These are phyloP conservation scores for Druon quercuslanigerum DNA, from an alignment of 1,140 invertebrate genomes.

Conservation along the genomic window DNA sequence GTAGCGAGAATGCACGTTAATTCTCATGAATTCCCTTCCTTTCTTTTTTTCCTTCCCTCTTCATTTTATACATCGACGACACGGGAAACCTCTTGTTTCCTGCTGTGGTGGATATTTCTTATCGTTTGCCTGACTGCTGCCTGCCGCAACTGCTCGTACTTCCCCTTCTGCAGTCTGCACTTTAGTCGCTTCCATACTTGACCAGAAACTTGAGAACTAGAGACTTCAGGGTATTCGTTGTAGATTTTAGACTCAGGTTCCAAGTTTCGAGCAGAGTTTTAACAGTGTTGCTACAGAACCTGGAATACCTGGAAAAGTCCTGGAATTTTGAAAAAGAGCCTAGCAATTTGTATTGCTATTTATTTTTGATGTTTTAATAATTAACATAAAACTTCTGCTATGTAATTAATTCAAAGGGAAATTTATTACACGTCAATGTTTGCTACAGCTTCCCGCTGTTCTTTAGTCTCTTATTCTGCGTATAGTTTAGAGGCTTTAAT, in stretches of 20 bases:
- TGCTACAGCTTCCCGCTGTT: too few relatives aligned
- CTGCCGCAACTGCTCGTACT: conserved; percentile 5
- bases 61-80: not conserved
- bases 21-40: conserved; percentile 30
- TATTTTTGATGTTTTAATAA: not conserved
- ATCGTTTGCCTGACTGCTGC: not conserved
- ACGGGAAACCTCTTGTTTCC: conserved; percentile 31
- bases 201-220: conserved; percentile 27
- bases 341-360: not conserved
- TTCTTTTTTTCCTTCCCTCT: not conserved
- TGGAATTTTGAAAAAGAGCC: too few relatives aligned
- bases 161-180: conserved; percentile 6
- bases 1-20: conserved; percentile 27
- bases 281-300: too few relatives aligned
- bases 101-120: conserved; percentile 27
- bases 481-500: too few relatives aligned
- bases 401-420: too few relatives aligned
- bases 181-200: conserved; percentile 26
- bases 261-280: not conserved
- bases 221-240: conserved; percentile 2
- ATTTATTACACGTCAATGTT: too few relatives aligned
- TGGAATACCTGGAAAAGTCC: too few relatives aligned
- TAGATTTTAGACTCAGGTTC: not conserved
- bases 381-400: not conserved
- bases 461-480: too few relatives aligned